phyloP scores from a whole-genome alignment of 1,140 invertebrate species.

The Caenorhabditis latens region DNA sequence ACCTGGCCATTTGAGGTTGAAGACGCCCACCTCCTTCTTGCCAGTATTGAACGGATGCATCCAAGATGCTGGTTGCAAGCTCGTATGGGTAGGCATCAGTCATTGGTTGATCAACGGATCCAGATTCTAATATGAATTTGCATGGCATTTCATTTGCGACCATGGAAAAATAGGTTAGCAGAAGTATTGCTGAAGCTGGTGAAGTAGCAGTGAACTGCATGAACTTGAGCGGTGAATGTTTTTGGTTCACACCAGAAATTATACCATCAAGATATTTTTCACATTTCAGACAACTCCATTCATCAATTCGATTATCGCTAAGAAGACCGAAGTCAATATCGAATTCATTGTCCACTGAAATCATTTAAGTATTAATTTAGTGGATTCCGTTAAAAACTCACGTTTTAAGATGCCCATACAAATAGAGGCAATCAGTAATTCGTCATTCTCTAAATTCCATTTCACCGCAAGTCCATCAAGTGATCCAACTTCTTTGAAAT shows the following conservation, averaged over 20 bases:
- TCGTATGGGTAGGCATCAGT: too few relatives aligned
- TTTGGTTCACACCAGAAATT: neutral
- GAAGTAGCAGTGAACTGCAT: constrained; percentile 21
- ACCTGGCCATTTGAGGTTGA: neutral
- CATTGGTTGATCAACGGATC: too few relatives aligned
- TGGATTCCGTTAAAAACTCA: neutral
- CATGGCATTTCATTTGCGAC: neutral
- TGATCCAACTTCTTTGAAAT: neutral
- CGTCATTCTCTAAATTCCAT: neutral
- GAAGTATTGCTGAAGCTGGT: neutral
- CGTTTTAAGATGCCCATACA: neutral
- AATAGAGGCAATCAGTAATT: neutral
- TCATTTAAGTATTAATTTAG: neutral
- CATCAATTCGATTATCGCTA: neutral
- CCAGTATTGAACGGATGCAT: too few relatives aligned
- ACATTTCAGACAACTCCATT: neutral
- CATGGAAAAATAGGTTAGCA: neutral
- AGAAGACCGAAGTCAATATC: neutral
- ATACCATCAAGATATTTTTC: neutral
- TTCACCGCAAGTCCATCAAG: neutral
- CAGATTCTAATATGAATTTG: neutral
- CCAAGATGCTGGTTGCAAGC: neutral
- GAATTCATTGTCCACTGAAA: neutral
- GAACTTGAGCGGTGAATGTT: neutral
- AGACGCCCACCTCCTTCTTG: neutral